Conservation (phyloP, 2,113 vertebrate species). For the Microtus richardsoni region DNA sequence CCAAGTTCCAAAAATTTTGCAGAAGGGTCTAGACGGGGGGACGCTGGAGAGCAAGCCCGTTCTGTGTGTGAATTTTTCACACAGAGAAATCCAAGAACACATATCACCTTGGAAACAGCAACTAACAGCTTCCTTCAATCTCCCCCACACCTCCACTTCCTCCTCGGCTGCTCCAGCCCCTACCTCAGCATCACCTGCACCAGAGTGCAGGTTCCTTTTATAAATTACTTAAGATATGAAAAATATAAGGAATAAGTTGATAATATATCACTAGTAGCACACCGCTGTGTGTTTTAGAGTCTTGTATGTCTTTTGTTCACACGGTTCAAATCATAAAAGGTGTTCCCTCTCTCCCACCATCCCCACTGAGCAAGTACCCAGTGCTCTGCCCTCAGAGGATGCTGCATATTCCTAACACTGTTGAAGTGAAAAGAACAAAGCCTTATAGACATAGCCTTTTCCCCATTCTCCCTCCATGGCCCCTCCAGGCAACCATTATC, state of each 20-base stretch:
- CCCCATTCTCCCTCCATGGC: background rate
- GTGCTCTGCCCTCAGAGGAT: background rate
- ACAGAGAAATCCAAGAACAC: background rate
- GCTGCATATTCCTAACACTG: conserved; percentile 7
- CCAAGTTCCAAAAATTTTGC: background rate
- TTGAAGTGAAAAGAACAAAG: conserved; percentile 53
- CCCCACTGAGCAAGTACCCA: background rate
- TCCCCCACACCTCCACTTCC: background rate
- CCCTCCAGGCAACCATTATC: conserved; percentile 42
- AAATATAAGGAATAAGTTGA: background rate
- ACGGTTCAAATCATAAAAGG: conserved; percentile 42
- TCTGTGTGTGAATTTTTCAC: background rate
- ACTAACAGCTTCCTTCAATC: background rate
- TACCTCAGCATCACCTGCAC: background rate
- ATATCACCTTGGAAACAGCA: background rate
- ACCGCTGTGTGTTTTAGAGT: background rate
- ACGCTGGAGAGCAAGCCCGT: background rate
- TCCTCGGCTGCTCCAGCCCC: background rate
- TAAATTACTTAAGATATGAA: background rate
- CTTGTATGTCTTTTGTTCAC: background rate
- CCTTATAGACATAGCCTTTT: conserved; percentile 38
- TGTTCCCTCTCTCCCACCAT: background rate
- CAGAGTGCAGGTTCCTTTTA: background rate
- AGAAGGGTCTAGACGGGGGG: background rate
- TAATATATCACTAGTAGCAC: background rate